phyloP scores from a whole-genome alignment of 1,140 invertebrate genomes.

The Drosophila gunungcola region DNA sequence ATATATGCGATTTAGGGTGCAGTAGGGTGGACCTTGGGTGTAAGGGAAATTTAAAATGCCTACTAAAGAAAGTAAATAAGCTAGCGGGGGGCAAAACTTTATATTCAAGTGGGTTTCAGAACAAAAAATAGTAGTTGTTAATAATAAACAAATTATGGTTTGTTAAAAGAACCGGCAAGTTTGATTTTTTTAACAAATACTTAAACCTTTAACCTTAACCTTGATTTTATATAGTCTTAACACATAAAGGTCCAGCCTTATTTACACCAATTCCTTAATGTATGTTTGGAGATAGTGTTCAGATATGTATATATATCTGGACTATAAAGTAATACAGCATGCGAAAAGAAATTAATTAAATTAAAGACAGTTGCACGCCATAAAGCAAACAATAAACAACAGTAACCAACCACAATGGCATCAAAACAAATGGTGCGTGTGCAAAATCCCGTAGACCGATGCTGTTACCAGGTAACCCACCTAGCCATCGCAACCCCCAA shows the following conservation, averaged over 20 bases:
- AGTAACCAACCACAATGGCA: slow-evolving; percentile 7
- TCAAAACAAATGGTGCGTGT: slow-evolving; percentile 37
- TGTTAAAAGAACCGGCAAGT: no score
- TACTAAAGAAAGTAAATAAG: background rate
- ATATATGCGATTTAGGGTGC: slow-evolving; percentile 3
- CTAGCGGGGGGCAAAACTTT: no score
- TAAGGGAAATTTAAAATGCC: no score
- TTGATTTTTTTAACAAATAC: no score
- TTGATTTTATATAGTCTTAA: background rate
- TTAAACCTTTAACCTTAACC: background rate
- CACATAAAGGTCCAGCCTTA: slow-evolving; percentile 1
- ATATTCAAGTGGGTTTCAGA: no score
- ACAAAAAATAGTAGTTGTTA: no score
- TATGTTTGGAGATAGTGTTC: slow-evolving; percentile 6
- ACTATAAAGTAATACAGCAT: slow-evolving; percentile 55
- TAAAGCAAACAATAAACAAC: slow-evolving; percentile 43
- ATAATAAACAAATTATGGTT: no score
- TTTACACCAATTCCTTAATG: background rate
- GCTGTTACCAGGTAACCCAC: slow-evolving; percentile 34
- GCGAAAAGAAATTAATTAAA: slow-evolving; percentile 29
- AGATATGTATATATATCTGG: slow-evolving; percentile 28
- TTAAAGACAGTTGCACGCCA: slow-evolving; percentile 61
- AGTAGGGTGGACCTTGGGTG: background rate
- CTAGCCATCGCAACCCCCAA: background rate
- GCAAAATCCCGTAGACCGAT: slow-evolving; percentile 16